Evolutionary conservation across 2,888 invertebrate species (phyloP), one percentile per base, ranked within the genome.

Genomic region (Drosophila sordidula): DNA sequence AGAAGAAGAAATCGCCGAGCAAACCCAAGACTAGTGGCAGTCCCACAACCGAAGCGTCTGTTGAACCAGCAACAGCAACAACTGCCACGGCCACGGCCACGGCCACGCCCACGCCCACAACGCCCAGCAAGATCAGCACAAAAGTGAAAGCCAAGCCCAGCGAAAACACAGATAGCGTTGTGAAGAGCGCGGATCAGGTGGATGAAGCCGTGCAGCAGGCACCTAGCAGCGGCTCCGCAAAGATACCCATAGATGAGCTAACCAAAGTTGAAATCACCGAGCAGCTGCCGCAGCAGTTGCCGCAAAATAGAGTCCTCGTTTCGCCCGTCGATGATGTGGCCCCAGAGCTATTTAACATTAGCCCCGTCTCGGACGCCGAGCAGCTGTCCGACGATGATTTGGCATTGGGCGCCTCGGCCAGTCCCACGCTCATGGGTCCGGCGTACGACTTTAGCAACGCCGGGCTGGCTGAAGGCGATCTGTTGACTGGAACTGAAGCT

Each of bases 331-430:
- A 87, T 18, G 70, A 79, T 64, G 58, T 76, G 2, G 78, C 72
- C 5, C 64, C 86, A 2, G 89, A 90, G 57, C 76, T 91, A 9
- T 81, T 90, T 41, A 89, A 90, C 71, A 58, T 91, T 26, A 91
- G 90, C 67, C 91, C 91, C 38, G 86, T 90, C 51, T 91, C 91
- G 6, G 92, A 91, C 65, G 81, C 85, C 4, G 91, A 91, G 52
- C 87, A 66, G 3, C 72, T 91, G 16, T 91, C 91, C 1, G 92
- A 92, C 46, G 92, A 92, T 68, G 92, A 93, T 67, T 80, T 93
- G 36, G 92, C 90, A 4, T 68, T 93, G 6, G 93, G 93, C 8
- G 93, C 92, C 32, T 93, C 93, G 2, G 93, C 92, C 3, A 92
- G 93, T 80, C 93, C 92, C 14, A 92, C 92, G 0, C 46, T 70